A percentile compares a stretch with the other conserved stretches of the same genome.
phyloP scores from a whole-genome alignment of 2,113 vertebrate genomes.

The Sminthopsis crassicaudata region DNA sequence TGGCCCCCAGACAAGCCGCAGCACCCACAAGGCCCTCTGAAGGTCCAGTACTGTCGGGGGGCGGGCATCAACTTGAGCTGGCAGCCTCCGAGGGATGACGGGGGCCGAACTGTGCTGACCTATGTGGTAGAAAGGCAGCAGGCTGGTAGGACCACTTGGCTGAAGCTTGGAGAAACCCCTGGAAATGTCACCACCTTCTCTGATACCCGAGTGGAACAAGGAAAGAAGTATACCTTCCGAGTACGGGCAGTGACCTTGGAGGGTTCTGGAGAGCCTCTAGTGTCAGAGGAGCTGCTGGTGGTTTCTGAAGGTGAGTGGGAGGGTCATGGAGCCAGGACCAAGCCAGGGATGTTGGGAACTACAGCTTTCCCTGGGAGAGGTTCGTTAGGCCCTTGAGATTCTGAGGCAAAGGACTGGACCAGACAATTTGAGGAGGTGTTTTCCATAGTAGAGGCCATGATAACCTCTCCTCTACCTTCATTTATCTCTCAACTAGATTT shows the following conservation, averaged over 20 bases:
- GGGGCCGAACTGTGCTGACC: slow-evolving; percentile 85
- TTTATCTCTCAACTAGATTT: background rate
- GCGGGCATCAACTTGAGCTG: slow-evolving; percentile 86
- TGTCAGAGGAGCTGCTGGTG: slow-evolving; percentile 88
- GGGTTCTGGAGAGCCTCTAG: slow-evolving; percentile 86
- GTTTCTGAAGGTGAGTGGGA: slow-evolving; percentile 86
- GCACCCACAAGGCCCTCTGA: slow-evolving; percentile 89
- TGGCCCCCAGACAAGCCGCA: slow-evolving; percentile 85
- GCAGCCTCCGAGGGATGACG: slow-evolving; percentile 87
- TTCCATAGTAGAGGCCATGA: background rate
- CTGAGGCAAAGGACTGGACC: background rate
- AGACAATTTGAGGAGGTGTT: background rate
- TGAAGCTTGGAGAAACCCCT: slow-evolving; percentile 84
- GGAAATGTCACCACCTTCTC: slow-evolving; percentile 84
- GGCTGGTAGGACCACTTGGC: slow-evolving; percentile 85
- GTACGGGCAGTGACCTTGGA: slow-evolving; percentile 88
- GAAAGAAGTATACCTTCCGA: slow-evolving; percentile 89
- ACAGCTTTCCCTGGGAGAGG: background rate
- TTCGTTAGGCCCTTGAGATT: background rate
- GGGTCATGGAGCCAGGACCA: accelerated
- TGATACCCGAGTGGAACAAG: slow-evolving; percentile 85
- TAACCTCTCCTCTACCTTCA: accelerated
- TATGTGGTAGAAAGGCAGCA: slow-evolving; percentile 89
- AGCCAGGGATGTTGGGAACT: background rate
- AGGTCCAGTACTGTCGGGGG: slow-evolving; percentile 80